Evolutionary conservation across 2,113 vertebrate species (phyloP).

Genomic region (Onychostoma macrolepis): DNA sequence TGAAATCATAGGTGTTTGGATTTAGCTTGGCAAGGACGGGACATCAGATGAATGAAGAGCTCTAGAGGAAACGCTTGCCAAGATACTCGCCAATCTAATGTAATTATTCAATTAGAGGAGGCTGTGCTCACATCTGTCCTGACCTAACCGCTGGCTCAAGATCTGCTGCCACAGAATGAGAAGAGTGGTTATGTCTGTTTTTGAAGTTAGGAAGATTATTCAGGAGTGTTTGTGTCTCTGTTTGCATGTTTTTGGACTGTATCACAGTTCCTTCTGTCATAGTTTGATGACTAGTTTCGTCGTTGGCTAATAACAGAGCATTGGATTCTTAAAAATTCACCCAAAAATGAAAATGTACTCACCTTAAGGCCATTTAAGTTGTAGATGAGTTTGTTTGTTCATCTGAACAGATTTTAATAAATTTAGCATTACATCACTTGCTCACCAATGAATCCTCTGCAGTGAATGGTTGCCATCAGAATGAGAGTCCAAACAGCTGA

Average conservation of each 20-base stretch:
- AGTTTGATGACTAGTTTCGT: neutral
- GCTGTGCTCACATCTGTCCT: constrained; percentile 5
- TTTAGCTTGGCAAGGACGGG: neutral
- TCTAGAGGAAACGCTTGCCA: neutral
- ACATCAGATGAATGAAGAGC: neutral
- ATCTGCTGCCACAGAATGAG: neutral
- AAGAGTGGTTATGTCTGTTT: neutral
- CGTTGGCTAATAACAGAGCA: neutral
- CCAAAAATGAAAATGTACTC: too few species aligned
- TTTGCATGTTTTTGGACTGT: neutral
- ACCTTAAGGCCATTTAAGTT: too few species aligned
- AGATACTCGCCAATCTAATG: constrained; percentile 23
- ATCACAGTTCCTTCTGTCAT: neutral
- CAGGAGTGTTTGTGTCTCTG: neutral
- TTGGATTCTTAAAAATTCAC: neutral
- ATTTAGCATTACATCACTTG: too few species aligned
- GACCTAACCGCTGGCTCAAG: neutral
- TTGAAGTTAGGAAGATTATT: neutral
- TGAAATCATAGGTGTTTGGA: constrained; percentile 26
- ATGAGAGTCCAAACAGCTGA: too few species aligned
- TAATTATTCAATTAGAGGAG: constrained; percentile 36
- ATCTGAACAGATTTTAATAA: neutral
- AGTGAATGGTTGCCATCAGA: neutral
- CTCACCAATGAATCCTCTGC: neutral
- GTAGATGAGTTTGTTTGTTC: neutral